Percentiles rank a stretch among this genome's conserved stretches.
Conservation (phyloP, 2,113 vertebrate species). For the Eurystomus gularis region DNA sequence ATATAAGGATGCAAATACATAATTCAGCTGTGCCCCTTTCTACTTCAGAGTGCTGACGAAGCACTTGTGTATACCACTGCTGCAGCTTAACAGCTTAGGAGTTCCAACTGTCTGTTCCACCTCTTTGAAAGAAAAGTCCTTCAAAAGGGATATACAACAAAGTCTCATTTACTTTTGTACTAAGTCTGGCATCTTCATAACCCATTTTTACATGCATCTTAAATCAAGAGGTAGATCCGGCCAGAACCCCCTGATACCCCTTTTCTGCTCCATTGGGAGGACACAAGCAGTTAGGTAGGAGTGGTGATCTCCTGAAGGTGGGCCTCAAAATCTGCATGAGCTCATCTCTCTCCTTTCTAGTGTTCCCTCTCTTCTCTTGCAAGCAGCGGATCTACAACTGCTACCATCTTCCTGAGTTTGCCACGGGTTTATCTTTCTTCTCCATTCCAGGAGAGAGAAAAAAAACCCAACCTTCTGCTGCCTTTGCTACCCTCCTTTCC, state of each 20-base stretch:
- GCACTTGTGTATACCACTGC: neutral
- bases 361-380: neutral
- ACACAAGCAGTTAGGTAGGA: neutral
- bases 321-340: neutral
- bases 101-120: neutral
- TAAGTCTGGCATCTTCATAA: neutral
- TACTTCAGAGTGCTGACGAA: neutral
- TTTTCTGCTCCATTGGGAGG: neutral
- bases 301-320: neutral
- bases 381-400: neutral
- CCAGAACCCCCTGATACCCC: rapidly evolving
- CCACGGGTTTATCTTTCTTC: neutral
- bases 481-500: neutral
- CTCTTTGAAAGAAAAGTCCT: neutral
- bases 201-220: neutral
- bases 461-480: neutral
- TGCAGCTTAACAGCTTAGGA: neutral
- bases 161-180: neutral
- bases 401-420: neutral
- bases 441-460: neutral
- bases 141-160: neutral
- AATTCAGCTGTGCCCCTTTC: neutral
- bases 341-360: neutral
- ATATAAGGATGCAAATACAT: neutral
- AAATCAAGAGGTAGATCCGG: neutral